Evolutionary conservation across 2,113 vertebrate species (phyloP), one percentile per base, ranked within the genome.

Genomic region (Lipophrys pholis): DNA sequence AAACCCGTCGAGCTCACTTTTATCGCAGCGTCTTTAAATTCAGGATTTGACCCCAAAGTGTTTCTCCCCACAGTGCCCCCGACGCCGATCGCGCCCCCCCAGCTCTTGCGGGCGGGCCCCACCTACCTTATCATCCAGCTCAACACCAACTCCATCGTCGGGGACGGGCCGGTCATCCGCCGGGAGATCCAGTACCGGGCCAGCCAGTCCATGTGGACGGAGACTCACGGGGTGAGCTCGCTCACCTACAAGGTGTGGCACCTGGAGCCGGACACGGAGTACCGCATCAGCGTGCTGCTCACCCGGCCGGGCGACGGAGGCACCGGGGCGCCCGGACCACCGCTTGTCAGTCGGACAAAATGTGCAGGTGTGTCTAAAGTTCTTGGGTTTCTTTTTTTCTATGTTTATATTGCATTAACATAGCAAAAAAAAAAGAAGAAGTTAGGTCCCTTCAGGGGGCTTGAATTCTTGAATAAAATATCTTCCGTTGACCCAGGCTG

Each of bases 171-270:
- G 0, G 97, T 99, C 1, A 97, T 99, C 57, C 95, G 96, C 38
- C 95, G 97, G 41, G 97, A 99, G 89, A 97, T 99, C 6, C 96
- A 98, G 84, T 99, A 99, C 90, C 91, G 96, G 12, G 96, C 97
- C 89, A 94, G 95, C 38, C 96, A 95, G 0, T 96, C 96, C 41
- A 94, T 94, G 0, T 97, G 95, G 97, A 95, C 95, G 0, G 97
- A 99, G 91, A 95, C 96, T 1, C 97, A 98, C 0, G 95, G 96
- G 0, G 97, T 99, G 88, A 96, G 91, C 89, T 95, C 96, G 40
- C 95, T 97, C 60, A 99, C 96, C 42, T 99, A 99, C 73, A 98
- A 98, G 69, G 94, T 99, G 21, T 98, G 97, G 97, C 97, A 99
- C 73, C 87, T 99, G 68, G 97, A 99, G 80, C 97, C 97, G 0